Conservation (phyloP, 2,888 invertebrate species). For the Acleris sparsana region DNA sequence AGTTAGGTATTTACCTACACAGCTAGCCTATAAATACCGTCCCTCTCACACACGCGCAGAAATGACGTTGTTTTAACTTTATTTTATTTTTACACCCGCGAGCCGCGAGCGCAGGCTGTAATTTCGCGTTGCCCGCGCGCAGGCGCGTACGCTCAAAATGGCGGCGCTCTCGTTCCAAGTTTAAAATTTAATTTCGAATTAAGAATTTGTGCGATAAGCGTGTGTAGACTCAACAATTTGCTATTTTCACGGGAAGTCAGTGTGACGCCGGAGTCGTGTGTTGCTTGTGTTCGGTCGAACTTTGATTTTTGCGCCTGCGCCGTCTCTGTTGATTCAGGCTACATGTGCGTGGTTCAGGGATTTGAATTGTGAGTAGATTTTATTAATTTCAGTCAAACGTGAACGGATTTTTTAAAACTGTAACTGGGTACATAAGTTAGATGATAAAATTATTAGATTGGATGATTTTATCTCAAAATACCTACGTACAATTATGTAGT, state of each 20-base stretch:
- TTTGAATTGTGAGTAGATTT: conserved; percentile 65
- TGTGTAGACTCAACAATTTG: conserved; percentile 46
- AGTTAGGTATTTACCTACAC: conserved; percentile 68
- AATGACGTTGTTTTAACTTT: conserved; percentile 82
- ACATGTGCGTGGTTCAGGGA: conserved; percentile 65
- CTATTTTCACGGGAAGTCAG: conserved; percentile 55
- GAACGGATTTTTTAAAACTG: too few relatives aligned
- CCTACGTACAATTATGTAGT: too few relatives aligned
- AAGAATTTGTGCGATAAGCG: conserved; percentile 54
- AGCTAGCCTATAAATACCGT: conserved; percentile 82
- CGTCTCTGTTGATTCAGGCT: conserved; percentile 65
- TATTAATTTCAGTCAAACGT: conserved; percentile 6
- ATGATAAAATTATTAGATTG: too few relatives aligned
- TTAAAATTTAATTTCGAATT: conserved; percentile 59
- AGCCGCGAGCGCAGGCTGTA: conserved; percentile 75
- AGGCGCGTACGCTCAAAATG: conserved; percentile 81
- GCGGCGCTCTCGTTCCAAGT: conserved; percentile 61
- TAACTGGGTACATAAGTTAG: too few relatives aligned
- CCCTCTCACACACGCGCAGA: conserved; percentile 78
- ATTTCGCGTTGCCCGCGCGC: conserved; percentile 82
- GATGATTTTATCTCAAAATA: too few relatives aligned
- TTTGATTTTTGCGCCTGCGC: conserved; percentile 62
- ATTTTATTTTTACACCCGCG: conserved; percentile 82
- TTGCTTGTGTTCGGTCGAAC: conserved; percentile 54
- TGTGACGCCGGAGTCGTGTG: conserved; percentile 48